Evolutionary conservation across 2,797 vertebrate species (phyloP), one percentile per base, ranked within the genome.

Genomic region (Sphenopsis melanotis): DNA sequence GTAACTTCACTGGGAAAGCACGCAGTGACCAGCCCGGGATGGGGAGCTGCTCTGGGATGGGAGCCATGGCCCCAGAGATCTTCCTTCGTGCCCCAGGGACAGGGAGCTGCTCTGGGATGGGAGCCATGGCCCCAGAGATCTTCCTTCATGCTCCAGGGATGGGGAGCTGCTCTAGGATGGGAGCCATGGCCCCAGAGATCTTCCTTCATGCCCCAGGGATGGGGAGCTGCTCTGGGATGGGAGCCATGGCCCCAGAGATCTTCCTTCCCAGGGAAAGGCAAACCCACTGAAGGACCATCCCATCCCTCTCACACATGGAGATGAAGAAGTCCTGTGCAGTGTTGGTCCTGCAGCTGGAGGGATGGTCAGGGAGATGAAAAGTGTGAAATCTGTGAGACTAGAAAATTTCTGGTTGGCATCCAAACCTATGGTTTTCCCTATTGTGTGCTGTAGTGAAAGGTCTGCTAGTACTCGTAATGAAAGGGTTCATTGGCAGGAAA

Each of bases 1-100:
- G 89, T 82, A 96, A 96, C 59, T 72, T 81, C 57, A 50, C 55
- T 1, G 1, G 74, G 61, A 91, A 91, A 41, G 89, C 65, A 91
- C 0, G 57, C 1, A 2, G 69, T 5, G 2, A 72, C 77, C 6
- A 5, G 83, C 64, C 69, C 0, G 2, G 64, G 30, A 85, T 42
- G 60, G 66, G 52, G 81, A 89, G 49, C 44, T 19, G 44, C 39
- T 21, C 10, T 0, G 2, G 49, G n/a, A 57, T 10, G 49, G 50
- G 32, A 87, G 32, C 18, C 47, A 16, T 2, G 12, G 30, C 36
- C 24, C 55, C 2, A 3, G 32, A 60, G 12, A 8, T 32, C 34
- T 74, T 26, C 36, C 15, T 37, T 83, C 3, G 4, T 24, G 23
- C 46, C 22, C 52, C 3, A 6, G 18, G 26, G 11, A 39, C 12